phyloP scores from a whole-genome alignment of 2,888 invertebrate genomes.

The Andrena fulva region DNA sequence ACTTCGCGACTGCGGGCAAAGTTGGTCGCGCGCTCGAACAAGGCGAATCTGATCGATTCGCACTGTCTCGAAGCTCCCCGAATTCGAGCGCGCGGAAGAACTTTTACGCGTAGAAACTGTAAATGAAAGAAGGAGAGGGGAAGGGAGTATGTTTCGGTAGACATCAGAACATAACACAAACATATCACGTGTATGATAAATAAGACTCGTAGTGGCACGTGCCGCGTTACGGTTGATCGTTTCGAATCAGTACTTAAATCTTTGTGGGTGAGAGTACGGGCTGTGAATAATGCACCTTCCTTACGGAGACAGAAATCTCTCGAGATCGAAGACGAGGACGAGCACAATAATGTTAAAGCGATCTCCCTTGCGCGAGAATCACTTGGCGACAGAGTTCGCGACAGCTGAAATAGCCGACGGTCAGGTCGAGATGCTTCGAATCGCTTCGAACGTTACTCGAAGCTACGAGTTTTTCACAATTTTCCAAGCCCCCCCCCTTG shows the following conservation, averaged over 20 bases:
- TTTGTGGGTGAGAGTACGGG: constrained; percentile 64
- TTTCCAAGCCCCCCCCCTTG: neutral
- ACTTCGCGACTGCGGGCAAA: neutral
- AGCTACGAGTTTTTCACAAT: neutral
- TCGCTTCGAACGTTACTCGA: constrained; percentile 2
- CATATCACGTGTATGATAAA: constrained; percentile 63
- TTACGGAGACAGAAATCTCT: constrained; percentile 36
- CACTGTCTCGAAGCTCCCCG: neutral
- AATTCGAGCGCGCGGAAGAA: constrained; percentile 1
- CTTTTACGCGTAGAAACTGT: neutral
- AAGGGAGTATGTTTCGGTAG: neutral
- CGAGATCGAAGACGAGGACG: constrained; percentile 1
- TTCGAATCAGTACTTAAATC: constrained; percentile 58
- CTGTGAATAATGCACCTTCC: constrained; percentile 69
- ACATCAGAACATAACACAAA: constrained; percentile 40
- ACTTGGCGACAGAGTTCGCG: neutral
- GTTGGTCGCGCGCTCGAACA: neutral
- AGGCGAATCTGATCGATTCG: neutral
- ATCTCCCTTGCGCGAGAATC: neutral
- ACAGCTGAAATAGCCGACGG: neutral
- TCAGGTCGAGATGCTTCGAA: neutral
- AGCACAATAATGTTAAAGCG: constrained; percentile 29
- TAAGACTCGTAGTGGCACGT: constrained; percentile 14
- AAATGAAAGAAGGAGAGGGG: too few relatives aligned
- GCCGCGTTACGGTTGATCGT: constrained; percentile 41